A percentile compares a stretch with the other conserved stretches of the same genome.
Conservation (phyloP, 2,888 invertebrate genomes). For the Thera britannica region DNA sequence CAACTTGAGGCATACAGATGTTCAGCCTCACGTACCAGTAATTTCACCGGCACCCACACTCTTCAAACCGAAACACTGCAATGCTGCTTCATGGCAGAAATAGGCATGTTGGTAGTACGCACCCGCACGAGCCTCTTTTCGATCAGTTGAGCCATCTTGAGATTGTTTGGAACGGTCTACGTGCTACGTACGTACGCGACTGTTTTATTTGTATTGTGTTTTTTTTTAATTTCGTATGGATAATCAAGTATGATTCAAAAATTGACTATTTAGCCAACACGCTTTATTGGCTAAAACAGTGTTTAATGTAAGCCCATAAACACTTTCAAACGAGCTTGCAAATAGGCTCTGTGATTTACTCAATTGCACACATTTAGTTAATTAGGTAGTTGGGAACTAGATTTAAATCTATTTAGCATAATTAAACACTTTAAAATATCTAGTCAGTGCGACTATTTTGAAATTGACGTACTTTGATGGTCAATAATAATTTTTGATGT, state of each 20-base stretch:
- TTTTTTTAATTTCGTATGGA: too few species aligned
- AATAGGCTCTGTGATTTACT: slow-evolving; percentile 14
- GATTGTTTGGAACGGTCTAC: too few species aligned
- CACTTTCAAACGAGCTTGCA: slow-evolving; percentile 8
- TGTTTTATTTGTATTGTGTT: too few species aligned
- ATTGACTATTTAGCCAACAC: neutral
- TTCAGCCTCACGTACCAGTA: too few species aligned
- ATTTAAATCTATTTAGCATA: slow-evolving; percentile 11
- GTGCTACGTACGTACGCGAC: too few species aligned
- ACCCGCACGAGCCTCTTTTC: too few species aligned
- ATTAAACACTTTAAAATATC: slow-evolving; percentile 6
- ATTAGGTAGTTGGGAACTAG: slow-evolving; percentile 26
- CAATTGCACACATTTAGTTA: slow-evolving; percentile 35
- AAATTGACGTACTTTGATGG: neutral
- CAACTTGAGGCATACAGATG: too few species aligned
- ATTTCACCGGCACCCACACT: too few species aligned
- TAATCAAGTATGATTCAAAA: neutral
- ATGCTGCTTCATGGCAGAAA: too few species aligned
- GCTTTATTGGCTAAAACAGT: slow-evolving; percentile 5
- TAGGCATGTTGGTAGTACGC: too few species aligned
- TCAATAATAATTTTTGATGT: neutral
- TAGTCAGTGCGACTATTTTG: slow-evolving; percentile 1
- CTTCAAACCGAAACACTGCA: too few species aligned
- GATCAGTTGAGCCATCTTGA: too few species aligned
- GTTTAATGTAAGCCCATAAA: slow-evolving; percentile 1